Base-by-base conservation (phyloP, 2,113 vertebrate species). In the Periophthalmus modestus region DNA sequence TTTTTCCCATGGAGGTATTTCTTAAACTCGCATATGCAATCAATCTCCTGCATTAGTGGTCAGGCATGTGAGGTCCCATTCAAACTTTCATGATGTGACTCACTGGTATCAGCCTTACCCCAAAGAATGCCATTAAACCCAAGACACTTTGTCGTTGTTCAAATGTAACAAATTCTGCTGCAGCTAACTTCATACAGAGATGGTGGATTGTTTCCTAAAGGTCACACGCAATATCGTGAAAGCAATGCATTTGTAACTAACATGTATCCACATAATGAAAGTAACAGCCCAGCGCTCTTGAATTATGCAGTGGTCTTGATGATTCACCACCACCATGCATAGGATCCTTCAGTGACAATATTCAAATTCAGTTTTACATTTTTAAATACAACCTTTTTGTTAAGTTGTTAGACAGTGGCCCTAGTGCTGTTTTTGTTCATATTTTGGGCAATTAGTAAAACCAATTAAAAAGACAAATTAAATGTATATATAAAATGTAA, bases 21-120 rank as follows among this genome's bases (percentile, higher is more conserved):
- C 71, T 72, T 21, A 12, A 11, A n/a, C 28, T 34, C 39, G 23
- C 57, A 71, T 19, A 39, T 39, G 28, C 33, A 33, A 71, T 46
- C 72, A 36, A 72, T 88, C 46, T 73, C 39, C 68, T 73, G 69
- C 68, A 24, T 15, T 78, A 80, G 78, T 83, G 85, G 78, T 86
- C 82, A 83, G 79, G 74, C 81, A 21, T 85, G 86, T 89, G 88
- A 79, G 88, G 79, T 87, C 80, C 74, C 54, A 72, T 86, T 71
- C 6, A 9, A 79, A 83, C 81, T 75, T 69, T 84, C 15, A 65
- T 74, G 74, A 71, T 82, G 50, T 89, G 89, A 92, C 77, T 91
- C 87, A 89, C 3, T 6, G 2, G 68, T 75, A 77, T 82, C 48
- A 69, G 52, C 65, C 82, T 66, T 76, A 74, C 88, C 54, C 81